Conservation (phyloP, 64 coral and sea anemone genomes). For the Orbicella faveolata region DNA sequence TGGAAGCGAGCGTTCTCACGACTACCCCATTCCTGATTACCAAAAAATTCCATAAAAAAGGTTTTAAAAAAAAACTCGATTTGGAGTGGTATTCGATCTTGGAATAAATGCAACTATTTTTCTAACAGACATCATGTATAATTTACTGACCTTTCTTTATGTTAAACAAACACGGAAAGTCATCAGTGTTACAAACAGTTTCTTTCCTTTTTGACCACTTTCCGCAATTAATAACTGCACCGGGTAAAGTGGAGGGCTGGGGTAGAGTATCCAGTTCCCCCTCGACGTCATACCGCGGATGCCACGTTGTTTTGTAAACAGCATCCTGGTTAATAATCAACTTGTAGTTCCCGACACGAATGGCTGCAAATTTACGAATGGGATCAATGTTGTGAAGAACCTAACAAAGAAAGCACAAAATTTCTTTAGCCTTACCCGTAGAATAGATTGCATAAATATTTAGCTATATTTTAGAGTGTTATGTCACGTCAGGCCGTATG, state of each 20-base stretch:
- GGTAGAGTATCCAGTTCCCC: constrained; percentile 8
- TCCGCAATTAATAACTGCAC: constrained; percentile 78
- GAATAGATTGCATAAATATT: background rate
- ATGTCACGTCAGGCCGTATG: too few species aligned
- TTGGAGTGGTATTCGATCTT: too few species aligned
- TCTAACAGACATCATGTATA: background rate
- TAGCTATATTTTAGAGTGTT: too few species aligned
- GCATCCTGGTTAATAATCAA: constrained; percentile 94
- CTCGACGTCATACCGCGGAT: constrained; percentile 69
- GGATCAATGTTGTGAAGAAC: constrained; percentile 92
- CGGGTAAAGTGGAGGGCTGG: constrained; percentile 56
- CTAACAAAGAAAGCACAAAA: background rate
- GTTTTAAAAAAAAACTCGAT: too few species aligned
- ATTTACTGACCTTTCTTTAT: constrained; percentile 57
- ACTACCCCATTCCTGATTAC: too few species aligned
- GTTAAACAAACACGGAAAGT: constrained; percentile 90
- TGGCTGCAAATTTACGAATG: constrained; percentile 81
- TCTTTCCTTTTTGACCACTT: constrained; percentile 46
- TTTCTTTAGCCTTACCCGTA: background rate
- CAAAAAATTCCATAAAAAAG: too few species aligned
- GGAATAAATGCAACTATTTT: too few species aligned
- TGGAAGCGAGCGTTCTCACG: too few species aligned
- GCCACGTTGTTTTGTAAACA: constrained; percentile 75
- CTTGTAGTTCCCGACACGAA: constrained; percentile 82
- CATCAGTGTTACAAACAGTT: constrained; percentile 60